phyloP scores from a whole-genome alignment of 2,888 invertebrate species.

The Xylocampa areola region DNA sequence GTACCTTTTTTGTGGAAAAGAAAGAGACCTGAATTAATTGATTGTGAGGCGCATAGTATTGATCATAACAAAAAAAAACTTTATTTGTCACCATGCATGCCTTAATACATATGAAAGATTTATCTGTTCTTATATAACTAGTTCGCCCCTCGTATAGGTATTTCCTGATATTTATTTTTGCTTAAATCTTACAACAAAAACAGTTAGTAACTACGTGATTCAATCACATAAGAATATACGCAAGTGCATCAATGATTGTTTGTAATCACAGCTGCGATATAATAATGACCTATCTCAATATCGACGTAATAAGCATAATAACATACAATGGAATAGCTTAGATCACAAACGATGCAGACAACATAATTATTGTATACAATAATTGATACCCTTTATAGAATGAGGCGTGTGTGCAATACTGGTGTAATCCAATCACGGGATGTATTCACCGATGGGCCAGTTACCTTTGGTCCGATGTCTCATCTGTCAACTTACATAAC shows the following conservation, averaged over 20 bases:
- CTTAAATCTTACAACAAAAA: background rate
- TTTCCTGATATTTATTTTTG: too few relatives aligned
- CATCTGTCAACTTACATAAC: constrained; percentile 65
- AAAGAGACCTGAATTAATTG: too few relatives aligned
- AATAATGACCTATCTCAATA: constrained; percentile 8
- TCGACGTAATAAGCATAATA: constrained; percentile 32
- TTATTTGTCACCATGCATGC: too few relatives aligned
- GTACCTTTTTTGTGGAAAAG: too few relatives aligned
- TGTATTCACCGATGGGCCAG: constrained; percentile 55
- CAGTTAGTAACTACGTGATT: background rate
- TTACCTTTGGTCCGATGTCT: constrained; percentile 62
- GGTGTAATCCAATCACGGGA: constrained; percentile 52
- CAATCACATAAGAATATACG: background rate
- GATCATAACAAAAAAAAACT: too few relatives aligned
- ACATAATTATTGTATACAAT: constrained; percentile 29
- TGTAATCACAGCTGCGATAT: constrained; percentile 7
- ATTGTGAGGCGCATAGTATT: too few relatives aligned
- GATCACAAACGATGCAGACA: constrained; percentile 36
- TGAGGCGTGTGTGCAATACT: constrained; percentile 44
- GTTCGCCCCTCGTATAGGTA: too few relatives aligned
- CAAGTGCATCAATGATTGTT: background rate
- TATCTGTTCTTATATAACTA: too few relatives aligned
- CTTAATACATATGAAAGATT: too few relatives aligned
- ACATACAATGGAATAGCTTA: constrained; percentile 15
- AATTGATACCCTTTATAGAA: constrained; percentile 53